Evolutionary conservation across 2,797 vertebrate genomes (phyloP).

Genomic region (Setipinna tenuifilis): DNA sequence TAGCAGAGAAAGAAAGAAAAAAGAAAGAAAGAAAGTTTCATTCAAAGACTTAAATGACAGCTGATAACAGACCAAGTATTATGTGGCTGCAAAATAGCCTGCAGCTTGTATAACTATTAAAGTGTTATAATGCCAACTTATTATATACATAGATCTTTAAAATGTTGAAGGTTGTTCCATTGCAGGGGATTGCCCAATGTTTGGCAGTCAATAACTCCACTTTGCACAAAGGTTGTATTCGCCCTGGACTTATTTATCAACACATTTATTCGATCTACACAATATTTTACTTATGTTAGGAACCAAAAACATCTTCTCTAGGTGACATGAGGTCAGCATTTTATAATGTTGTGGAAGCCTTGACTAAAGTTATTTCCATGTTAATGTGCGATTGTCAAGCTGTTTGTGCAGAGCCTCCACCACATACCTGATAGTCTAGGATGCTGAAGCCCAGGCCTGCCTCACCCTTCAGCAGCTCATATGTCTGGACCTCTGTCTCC

Average conservation of each 20-base stretch:
- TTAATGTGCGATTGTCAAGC: neutral
- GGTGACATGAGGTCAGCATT: neutral
- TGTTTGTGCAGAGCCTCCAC: neutral
- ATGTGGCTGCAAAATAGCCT: too few species aligned
- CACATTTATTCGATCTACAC: too few species aligned
- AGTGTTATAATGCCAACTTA: too few species aligned
- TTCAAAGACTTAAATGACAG: neutral
- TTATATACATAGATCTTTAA: too few species aligned
- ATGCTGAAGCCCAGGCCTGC: slow-evolving; percentile 95
- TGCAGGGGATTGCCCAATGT: too few species aligned
- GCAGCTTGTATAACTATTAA: too few species aligned
- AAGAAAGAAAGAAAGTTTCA: slow-evolving; percentile 25
- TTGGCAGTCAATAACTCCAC: too few species aligned
- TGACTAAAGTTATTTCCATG: neutral
- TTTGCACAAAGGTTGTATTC: too few species aligned
- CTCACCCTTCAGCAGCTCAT: slow-evolving; percentile 89
- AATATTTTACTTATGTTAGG: too few species aligned
- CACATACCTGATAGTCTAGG: slow-evolving; percentile 92
- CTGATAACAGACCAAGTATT: too few species aligned
- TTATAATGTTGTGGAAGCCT: neutral
- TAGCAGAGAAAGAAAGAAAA: slow-evolving; percentile 53
- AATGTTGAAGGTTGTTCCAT: too few species aligned
- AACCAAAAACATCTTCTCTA: neutral
- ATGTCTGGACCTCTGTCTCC: slow-evolving; percentile 84
- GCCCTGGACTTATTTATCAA: too few species aligned